Evolutionary conservation across 2,888 invertebrate genomes (phyloP), one percentile per base, ranked within the genome.

Genomic region (Nomada ruficornis): DNA sequence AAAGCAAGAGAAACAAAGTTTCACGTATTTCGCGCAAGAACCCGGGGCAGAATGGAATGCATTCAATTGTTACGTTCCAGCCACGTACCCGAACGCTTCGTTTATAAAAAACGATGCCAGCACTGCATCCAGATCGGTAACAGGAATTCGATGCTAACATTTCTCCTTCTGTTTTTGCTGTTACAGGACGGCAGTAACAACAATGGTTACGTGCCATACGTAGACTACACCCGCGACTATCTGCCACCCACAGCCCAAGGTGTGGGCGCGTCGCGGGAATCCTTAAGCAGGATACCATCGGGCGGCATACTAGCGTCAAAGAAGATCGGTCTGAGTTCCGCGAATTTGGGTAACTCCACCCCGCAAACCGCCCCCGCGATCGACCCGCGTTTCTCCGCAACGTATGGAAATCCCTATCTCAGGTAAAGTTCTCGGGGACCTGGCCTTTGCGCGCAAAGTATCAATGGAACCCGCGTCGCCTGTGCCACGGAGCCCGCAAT

Each of bases 341-440:
- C 93, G 60, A 94, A 94, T 88, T 88, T 93, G 81, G 93, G 92
- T 54, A 86, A 88, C 59, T 86, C 90, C 70, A 91, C 91, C 69
- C 92, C 93, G 69, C 93, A 93, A 68, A 91, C 93, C 74, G 93
- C 92, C 29, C 93, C 92, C 23, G 91, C 91, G 42, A 96, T 98
- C 44, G 98, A 98, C 93, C 98, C 98, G 1, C 95, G 98, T 85
- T 98, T 97, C 93, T 98, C 97, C 69, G 98, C 98, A 54, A 97
- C 97, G 10, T 98, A 98, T 91, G 97, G 97, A 76, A 98, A 98
- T 94, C 98, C 98, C 1, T 98, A 98, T 94, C 94, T 98, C 85
- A 95, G 98, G 91, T 96, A 96, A 80, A 96, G 26, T 68, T 69
- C 69, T 29, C 55, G 7, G n/a, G 15, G 2, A 26, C 42, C 60